phyloP scores from a whole-genome alignment of 2,797 vertebrate genomes.

The Xenops minutus region DNA sequence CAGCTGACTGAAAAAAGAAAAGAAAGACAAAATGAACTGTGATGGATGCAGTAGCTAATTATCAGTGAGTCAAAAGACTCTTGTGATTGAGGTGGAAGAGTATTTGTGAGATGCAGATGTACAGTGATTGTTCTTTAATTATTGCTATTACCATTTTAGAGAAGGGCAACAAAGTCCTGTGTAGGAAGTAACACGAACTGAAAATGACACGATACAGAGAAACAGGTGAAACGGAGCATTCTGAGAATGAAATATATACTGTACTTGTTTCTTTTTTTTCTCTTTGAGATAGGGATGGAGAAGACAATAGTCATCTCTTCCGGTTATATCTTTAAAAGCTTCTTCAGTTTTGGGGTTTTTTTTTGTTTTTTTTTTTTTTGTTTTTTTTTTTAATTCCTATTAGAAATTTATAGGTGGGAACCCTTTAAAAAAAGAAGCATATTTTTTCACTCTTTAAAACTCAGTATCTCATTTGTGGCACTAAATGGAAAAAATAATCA shows the following conservation, averaged over 20 bases:
- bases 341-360: too few species aligned
- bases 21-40: background rate
- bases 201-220: background rate
- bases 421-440: background rate
- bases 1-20: background rate
- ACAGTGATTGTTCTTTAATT: slow-evolving; percentile 23
- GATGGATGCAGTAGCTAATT: slow-evolving; percentile 22
- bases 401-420: background rate
- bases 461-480: background rate
- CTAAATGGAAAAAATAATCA: background rate
- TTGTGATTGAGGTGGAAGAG: background rate
- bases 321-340: background rate
- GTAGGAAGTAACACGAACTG: background rate
- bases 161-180: background rate
- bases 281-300: background rate
- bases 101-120: slow-evolving; percentile 28
- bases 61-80: slow-evolving; percentile 21
- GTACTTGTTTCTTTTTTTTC: background rate
- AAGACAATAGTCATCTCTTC: background rate
- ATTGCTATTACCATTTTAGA: slow-evolving; percentile 12
- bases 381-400: background rate
- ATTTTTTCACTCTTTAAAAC: background rate
- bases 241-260: background rate
- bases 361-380: background rate
- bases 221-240: background rate